Evolutionary conservation across 2,113 vertebrate genomes (phyloP).

Genomic region (Scartelaos histophorus): DNA sequence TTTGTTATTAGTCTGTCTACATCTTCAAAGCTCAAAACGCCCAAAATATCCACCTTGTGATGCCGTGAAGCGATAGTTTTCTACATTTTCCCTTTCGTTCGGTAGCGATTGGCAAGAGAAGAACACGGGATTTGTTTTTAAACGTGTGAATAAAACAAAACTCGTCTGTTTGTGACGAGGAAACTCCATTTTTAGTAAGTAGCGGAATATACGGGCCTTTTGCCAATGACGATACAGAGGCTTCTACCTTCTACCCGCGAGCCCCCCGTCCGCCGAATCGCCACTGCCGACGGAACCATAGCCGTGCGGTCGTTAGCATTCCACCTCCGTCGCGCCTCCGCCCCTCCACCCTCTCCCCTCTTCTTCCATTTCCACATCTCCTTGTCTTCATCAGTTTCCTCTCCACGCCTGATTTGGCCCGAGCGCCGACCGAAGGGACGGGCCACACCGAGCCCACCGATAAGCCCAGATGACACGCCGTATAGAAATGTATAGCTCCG

Average conservation of each 20-base stretch:
- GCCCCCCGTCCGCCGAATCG: conserved; percentile 18
- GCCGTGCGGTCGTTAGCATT: conserved; percentile 52
- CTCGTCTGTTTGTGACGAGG: no score
- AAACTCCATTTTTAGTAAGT: no score
- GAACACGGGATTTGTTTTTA: no score
- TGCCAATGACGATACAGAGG: neutral
- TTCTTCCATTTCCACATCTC: conserved; percentile 47
- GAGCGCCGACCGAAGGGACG: neutral
- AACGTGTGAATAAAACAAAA: no score
- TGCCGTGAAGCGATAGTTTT: no score
- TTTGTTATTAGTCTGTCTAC: no score
- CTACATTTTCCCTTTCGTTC: no score
- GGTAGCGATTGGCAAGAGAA: no score
- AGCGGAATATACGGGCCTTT: no score
- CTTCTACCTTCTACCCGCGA: neutral
- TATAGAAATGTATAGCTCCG: conserved; percentile 1
- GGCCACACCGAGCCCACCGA: conserved; percentile 8
- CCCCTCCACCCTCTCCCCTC: neutral
- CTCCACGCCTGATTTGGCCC: conserved; percentile 32
- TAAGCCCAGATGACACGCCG: conserved; percentile 1
- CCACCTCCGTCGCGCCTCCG: conserved; percentile 36
- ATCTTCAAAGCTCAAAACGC: no score
- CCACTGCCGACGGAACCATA: conserved; percentile 15
- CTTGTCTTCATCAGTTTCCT: conserved; percentile 51
- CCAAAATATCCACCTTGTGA: no score